Base-by-base conservation (phyloP, 2,888 invertebrate species). In the Ferdinandea cuprea region DNA sequence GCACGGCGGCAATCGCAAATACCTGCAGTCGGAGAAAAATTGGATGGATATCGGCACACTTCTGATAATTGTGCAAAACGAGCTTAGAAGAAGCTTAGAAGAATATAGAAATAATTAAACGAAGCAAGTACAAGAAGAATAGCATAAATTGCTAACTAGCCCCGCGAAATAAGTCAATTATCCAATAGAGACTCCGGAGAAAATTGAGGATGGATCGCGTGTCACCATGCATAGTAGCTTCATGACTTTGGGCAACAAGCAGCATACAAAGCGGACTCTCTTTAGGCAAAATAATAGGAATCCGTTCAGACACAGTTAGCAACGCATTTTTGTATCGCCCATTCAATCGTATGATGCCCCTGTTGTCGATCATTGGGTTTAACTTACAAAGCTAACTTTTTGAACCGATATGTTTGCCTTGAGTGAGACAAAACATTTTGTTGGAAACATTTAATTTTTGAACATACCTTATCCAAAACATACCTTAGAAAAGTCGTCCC, bases 361-460 rank as follows among this genome's bases (percentile, higher is more conserved):
- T 15, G 8, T 54, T 44, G 32, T 76, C 58, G 6, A 74, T 56
- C 7, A 56, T 48, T 13, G 68, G 61, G n/a, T 77, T 77, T 1
- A 69, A 25, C 21, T 68, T 77, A 4, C 35, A 7, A n/a, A 68
- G 6, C 19, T 37, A 50, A 35, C 69, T 50, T 15, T 48, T 50
- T 8, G 30, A 19, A 35, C 19, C 11, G 0, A 40, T 5, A 1
- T 58, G 30, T 17, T 28, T 52, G 28, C 30, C 28, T 56, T 40
- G 52, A 46, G 9, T 1, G 9, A 63, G 63, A 61, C 42, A 61
- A 63, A 32, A 63, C 15, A 63, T 15, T 56, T 73, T 46, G 17
- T 73, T 63, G 54, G 44, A 2, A 28, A 73, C 54, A 46, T 46
- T 8, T 25, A 30, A 1, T 25, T n/a, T 32, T 63, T 63, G 46